phyloP scores from a whole-genome alignment of 2,113 vertebrate species.

The Psephotus haematonotus region DNA sequence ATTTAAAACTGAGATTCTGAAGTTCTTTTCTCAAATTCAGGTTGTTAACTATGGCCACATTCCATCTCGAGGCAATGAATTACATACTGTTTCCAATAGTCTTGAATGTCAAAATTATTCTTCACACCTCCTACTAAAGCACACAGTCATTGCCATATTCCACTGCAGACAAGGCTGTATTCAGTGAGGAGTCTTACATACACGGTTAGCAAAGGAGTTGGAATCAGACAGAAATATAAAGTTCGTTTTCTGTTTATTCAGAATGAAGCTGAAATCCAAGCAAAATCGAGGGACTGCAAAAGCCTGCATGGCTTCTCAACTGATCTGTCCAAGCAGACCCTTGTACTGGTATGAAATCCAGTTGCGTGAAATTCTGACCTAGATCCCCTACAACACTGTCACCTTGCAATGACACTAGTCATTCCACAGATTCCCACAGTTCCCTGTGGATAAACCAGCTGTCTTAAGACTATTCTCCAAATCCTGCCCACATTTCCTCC shows the following conservation, averaged over 20 bases:
- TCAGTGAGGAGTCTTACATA: slow-evolving; percentile 15
- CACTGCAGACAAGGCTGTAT: slow-evolving; percentile 61
- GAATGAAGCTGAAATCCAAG: neutral
- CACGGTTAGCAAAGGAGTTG: slow-evolving; percentile 5
- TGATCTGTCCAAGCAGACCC: neutral
- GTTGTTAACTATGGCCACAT: slow-evolving; percentile 49
- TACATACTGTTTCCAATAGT: slow-evolving; percentile 59
- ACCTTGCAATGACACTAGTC: neutral
- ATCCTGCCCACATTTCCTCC: neutral
- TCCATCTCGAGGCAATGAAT: slow-evolving; percentile 63
- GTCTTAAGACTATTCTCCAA: neutral
- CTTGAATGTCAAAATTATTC: slow-evolving; percentile 67
- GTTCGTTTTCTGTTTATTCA: slow-evolving; percentile 12
- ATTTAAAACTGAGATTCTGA: slow-evolving; percentile 16
- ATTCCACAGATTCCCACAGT: neutral
- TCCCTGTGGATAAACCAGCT: neutral
- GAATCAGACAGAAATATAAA: slow-evolving; percentile 20
- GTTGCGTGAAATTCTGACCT: neutral
- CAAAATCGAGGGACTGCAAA: neutral
- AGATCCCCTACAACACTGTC: neutral
- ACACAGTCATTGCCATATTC: slow-evolving; percentile 53
- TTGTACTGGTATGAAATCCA: neutral
- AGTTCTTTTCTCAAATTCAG: slow-evolving; percentile 22
- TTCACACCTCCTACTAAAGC: slow-evolving; percentile 66
- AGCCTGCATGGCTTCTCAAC: neutral